phyloP scores from a whole-genome alignment of 2,113 vertebrate species.

The Catharus bicknelli region DNA sequence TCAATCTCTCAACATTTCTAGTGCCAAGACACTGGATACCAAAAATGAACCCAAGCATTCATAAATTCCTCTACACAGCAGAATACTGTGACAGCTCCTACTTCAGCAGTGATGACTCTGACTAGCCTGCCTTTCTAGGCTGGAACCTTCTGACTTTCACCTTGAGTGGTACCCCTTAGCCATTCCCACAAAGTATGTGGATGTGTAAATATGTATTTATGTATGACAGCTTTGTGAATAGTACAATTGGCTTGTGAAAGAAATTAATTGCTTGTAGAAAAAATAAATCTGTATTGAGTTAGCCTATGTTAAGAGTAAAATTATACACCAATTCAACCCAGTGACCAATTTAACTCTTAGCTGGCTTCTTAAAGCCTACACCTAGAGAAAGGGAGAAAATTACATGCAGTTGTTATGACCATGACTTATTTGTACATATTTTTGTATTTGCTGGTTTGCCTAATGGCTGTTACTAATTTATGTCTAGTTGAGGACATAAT shows the following conservation, averaged over 20 bases:
- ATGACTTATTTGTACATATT: conserved; percentile 3
- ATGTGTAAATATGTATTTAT: conserved; percentile 55
- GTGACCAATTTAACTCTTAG: not conserved
- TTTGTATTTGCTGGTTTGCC: not conserved
- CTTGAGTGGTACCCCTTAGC: not conserved
- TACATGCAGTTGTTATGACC: not conserved
- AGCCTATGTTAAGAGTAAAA: not conserved
- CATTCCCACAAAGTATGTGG: not conserved
- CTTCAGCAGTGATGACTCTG: conserved; percentile 95
- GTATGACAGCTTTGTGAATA: not conserved
- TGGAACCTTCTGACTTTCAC: not conserved
- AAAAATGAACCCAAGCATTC: conserved; percentile 87
- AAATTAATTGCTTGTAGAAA: not conserved
- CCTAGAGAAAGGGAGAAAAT: not conserved
- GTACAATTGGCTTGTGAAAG: not conserved
- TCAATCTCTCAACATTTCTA: conserved; percentile 93
- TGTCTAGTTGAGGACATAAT: not conserved
- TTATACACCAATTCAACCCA: not conserved
- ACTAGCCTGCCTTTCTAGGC: conserved; percentile 63
- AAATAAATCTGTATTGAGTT: not conserved
- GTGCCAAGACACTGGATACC: conserved; percentile 93
- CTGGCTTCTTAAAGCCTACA: not conserved
- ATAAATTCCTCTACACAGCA: conserved; percentile 91
- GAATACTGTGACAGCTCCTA: conserved; percentile 95
- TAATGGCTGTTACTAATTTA: not conserved